phyloP scores from a whole-genome alignment of 37 sponge, comb jelly and placozoan genomes.

The Chondrilla cf. caribensis region DNA sequence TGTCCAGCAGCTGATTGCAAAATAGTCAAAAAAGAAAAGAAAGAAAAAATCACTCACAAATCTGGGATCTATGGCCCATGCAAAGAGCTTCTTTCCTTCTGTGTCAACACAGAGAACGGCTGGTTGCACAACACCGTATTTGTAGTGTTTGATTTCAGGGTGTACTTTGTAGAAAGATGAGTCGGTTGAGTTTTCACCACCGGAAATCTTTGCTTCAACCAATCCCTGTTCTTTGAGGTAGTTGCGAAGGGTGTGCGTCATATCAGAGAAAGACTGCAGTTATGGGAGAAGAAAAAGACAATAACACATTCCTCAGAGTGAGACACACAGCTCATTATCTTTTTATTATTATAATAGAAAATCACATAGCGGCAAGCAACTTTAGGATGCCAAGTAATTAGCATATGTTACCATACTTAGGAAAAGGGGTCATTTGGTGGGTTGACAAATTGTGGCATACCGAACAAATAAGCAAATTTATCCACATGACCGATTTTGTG shows the following conservation, averaged over 20 bases:
- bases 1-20: too few relatives aligned
- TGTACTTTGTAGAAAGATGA: constrained; percentile 63
- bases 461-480: too few relatives aligned
- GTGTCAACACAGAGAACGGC: constrained; percentile 60
- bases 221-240: constrained; percentile 49
- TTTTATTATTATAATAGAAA: too few relatives aligned
- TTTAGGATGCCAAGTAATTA: too few relatives aligned
- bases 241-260: constrained; percentile 58
- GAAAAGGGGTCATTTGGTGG: too few relatives aligned
- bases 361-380: too few relatives aligned
- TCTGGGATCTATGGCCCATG: constrained; percentile 68
- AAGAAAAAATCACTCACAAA: constrained; percentile 36
- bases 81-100: constrained; percentile 38
- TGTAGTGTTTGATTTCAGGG: constrained; percentile 61
- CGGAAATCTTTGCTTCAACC: constrained; percentile 45
- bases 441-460: too few relatives aligned
- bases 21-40: too few relatives aligned
- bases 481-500: too few relatives aligned
- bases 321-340: too few relatives aligned
- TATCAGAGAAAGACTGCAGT: constrained; percentile 64
- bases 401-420: too few relatives aligned
- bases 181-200: constrained; percentile 61
- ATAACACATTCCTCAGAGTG: not conserved
- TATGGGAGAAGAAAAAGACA: not conserved
- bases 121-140: constrained; percentile 74